Evolutionary conservation across 2,797 vertebrate species (phyloP).

Genomic region (Otolemur crassicaudatus): DNA sequence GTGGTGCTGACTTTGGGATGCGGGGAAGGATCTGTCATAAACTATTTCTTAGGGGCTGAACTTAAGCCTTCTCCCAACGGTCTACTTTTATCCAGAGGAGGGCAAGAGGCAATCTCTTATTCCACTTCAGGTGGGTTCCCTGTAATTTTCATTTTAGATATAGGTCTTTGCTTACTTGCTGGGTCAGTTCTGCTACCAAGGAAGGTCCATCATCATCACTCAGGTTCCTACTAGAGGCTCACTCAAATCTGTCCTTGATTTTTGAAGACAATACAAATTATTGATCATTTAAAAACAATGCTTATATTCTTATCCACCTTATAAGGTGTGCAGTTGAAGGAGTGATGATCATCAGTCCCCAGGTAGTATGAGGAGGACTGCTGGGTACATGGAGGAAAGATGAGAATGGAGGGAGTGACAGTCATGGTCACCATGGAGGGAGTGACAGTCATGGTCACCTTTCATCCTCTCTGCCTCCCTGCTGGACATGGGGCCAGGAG

Average conservation of each 20-base stretch:
- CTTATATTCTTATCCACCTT: not conserved
- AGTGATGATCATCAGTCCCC: not conserved
- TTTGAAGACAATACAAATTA: slow-evolving; percentile 39
- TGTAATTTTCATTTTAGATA: too few relatives aligned
- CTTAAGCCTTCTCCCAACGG: too few relatives aligned
- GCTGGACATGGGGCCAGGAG: fast-evolving
- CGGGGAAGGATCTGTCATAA: too few relatives aligned
- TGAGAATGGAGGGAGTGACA: not conserved
- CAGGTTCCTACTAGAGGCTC: too few relatives aligned
- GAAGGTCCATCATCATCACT: too few relatives aligned
- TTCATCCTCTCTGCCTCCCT: not conserved
- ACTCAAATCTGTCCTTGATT: not conserved
- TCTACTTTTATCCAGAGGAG: too few relatives aligned
- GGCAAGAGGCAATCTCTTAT: too few relatives aligned
- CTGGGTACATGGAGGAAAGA: not conserved
- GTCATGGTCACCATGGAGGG: not conserved
- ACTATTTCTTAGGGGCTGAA: too few relatives aligned
- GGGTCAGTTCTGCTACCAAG: too few relatives aligned
- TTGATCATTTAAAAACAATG: not conserved
- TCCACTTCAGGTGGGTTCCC: too few relatives aligned
- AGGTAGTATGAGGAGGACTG: not conserved
- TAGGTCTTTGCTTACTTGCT: too few relatives aligned
- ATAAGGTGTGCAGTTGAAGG: not conserved
- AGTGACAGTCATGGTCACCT: not conserved
- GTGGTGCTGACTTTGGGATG: too few relatives aligned